Percentiles rank a stretch among this genome's conserved stretches.
phyloP scores from a whole-genome alignment of 1,140 invertebrate genomes.

The Eupristina koningsbergeri region DNA sequence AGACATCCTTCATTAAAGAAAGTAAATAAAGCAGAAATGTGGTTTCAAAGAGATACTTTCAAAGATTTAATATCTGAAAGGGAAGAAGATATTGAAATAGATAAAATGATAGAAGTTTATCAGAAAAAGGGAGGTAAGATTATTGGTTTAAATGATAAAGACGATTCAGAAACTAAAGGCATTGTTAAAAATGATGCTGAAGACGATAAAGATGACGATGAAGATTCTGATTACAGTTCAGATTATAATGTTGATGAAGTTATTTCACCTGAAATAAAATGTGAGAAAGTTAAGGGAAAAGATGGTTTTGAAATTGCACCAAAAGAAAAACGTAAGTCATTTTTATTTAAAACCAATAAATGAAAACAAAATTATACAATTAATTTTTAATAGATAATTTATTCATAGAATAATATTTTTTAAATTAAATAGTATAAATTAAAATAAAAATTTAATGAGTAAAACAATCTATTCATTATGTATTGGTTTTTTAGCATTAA shows the following conservation, averaged over 20 bases:
- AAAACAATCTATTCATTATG: no score
- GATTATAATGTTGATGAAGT: constrained; percentile 78
- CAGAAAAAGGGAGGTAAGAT: constrained; percentile 81
- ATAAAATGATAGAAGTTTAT: constrained; percentile 82
- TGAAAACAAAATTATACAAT: not conserved
- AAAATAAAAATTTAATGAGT: no score
- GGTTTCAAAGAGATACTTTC: constrained; percentile 93
- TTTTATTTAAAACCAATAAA: not conserved
- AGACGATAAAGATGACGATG: constrained; percentile 66
- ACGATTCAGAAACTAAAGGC: constrained; percentile 52
- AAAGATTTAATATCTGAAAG: constrained; percentile 85
- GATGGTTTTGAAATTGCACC: constrained; percentile 81
- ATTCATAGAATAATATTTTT: not conserved
- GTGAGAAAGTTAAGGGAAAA: constrained; percentile 69
- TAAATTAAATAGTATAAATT: no score
- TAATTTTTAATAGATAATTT: not conserved
- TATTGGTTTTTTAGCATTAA: constrained; percentile 60
- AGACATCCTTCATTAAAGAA: constrained; percentile 81
- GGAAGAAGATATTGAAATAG: constrained; percentile 90
- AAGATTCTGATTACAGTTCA: constrained; percentile 73
- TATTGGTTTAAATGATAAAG: constrained; percentile 70
- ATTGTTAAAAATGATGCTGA: no score
- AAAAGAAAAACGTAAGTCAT: constrained; percentile 73
- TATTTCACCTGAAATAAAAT: constrained; percentile 57
- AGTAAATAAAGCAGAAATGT: constrained; percentile 85